Base-by-base conservation (phyloP, 37 sponge, comb jelly and placozoan genomes). In the Crambe crambe region DNA sequence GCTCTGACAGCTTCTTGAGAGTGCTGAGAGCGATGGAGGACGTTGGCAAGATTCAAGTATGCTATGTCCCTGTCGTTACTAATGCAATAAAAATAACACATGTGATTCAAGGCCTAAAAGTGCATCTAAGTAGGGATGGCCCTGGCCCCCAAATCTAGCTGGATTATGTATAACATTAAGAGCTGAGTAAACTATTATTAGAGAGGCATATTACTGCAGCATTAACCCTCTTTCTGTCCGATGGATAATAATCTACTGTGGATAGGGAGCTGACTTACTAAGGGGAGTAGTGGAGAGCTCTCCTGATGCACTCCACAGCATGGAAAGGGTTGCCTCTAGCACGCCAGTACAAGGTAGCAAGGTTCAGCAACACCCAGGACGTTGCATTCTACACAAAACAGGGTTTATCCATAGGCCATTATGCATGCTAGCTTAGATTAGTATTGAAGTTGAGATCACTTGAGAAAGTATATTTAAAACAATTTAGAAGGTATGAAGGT, bases 261-360 rank as follows among this genome's bases (percentile, higher is more conserved):
- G n/a, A n/a, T n/a, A n/a, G n/a, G n/a, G n/a, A n/a, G 26, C 3
- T 5, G 37, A 58, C 92, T 60, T 61, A 92, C 95, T 32, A 30
- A 26, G 86, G 89, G 30, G 91, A 87, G 74, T 78, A 94, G 70
- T 88, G 85, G 41, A 91, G 83, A 34, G 92, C 78, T 80, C 89
- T 81, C 59, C 91, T 43, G 42, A 86, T 73, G 68, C 95, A 95
- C 60, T 91, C 89, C 30, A 95, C 58, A 12, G 92, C 95, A 47
- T 86, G 25, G 32, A 51, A 23, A 3, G 87, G 68, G 37, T 88
- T 78, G 0, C 95, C 95, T 26, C 85, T 82, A 2, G 92, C 76
- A n/a, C 95, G 85, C 95, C 95, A 95, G 85, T 91, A 91, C 39
- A 95, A 72, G 3, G 80, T 66, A 29, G 95, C 95, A 71, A 88